These are phyloP conservation scores for Apteryx mantelli DNA, from an alignment of 2,113 vertebrate genomes.

Conservation along the genomic window DNA sequence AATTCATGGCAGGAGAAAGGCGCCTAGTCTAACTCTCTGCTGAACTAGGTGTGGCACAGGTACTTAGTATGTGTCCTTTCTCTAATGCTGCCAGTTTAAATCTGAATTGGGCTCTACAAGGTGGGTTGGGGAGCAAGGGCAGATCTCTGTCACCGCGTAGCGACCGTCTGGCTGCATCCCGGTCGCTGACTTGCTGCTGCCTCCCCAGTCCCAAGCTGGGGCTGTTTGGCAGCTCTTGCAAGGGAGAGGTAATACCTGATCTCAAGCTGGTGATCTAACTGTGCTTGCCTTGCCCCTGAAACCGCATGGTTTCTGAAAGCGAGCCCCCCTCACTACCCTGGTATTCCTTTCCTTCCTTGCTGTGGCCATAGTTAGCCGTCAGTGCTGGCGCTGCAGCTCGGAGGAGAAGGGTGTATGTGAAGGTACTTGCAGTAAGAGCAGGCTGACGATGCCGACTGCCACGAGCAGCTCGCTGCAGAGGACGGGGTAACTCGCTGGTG, in stretches of 20 bases:
- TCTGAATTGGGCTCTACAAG: neutral
- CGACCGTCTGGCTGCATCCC: neutral
- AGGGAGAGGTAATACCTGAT: neutral
- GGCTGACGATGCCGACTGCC: neutral
- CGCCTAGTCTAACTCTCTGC: neutral
- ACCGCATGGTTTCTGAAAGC: fast-evolving
- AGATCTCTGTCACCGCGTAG: neutral
- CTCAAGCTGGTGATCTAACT: neutral
- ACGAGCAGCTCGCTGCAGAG: neutral
- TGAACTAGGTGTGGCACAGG: neutral
- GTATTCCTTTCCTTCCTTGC: neutral
- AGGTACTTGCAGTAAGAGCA: neutral
- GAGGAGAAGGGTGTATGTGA: neutral
- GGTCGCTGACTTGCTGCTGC: fast-evolving
- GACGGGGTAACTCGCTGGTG: neutral
- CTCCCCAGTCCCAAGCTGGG: neutral
- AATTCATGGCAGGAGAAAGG: conserved; percentile 10
- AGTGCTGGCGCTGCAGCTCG: neutral
- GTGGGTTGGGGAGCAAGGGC: neutral
- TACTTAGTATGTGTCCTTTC: neutral
- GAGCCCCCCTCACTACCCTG: fast-evolving
- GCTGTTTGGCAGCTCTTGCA: neutral
- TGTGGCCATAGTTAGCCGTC: neutral
- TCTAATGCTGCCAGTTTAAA: neutral
- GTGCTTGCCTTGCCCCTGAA: neutral